These are phyloP conservation scores for Cerastis leucographa DNA, from an alignment of 2,888 invertebrate species.

Conservation along the genomic window DNA sequence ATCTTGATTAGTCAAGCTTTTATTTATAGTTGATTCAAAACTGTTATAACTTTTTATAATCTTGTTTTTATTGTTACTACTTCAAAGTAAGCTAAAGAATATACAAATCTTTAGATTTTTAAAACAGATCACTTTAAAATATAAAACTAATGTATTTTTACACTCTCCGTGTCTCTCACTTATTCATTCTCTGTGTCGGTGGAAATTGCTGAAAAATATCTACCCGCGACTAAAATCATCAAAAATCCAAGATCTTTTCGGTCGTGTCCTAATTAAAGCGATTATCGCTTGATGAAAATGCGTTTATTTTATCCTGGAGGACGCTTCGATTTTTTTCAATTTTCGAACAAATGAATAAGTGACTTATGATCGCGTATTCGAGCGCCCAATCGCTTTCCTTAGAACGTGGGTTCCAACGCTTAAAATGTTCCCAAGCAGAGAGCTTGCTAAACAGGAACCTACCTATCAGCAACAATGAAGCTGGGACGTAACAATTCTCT, in stretches of 20 bases:
- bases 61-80: neutral
- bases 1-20: neutral
- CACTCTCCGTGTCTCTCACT: no score
- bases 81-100: no score
- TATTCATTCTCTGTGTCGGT: neutral
- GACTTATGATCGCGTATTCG: neutral
- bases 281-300: neutral
- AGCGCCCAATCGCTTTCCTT: neutral
- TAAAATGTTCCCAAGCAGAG: constrained; percentile 9
- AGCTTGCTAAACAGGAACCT: constrained; percentile 1
- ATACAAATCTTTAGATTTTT: neutral
- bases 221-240: neutral
- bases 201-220: neutral
- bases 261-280: neutral
- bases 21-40: neutral
- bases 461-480: constrained; percentile 1
- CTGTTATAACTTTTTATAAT: neutral
- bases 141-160: neutral
- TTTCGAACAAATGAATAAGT: neutral
- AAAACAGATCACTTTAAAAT: neutral
- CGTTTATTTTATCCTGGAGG: no score
- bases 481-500: neutral
- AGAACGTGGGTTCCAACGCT: neutral
- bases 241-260: neutral
- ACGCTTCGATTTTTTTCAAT: no score